Evolutionary conservation across 1,140 invertebrate species (phyloP).

Genomic region (Drosophila pruinosa): DNA sequence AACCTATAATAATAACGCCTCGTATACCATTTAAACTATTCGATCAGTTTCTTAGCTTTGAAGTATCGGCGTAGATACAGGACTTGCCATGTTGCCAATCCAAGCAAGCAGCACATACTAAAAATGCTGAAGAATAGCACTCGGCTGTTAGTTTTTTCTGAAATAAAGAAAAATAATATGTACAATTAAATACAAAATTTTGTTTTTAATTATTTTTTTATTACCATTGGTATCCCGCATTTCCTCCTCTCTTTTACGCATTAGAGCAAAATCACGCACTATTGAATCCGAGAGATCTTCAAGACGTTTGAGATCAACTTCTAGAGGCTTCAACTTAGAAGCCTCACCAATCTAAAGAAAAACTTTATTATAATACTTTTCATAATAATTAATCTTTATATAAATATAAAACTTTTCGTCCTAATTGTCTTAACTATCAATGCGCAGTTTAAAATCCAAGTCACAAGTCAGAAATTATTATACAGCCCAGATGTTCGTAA

Average conservation of each 20-base stretch:
- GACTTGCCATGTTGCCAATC: slow-evolving; percentile 98
- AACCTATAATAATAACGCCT: slow-evolving; percentile 20
- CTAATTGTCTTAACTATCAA: no score
- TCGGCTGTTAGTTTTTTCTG: slow-evolving; percentile 98
- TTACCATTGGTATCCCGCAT: slow-evolving; percentile 99
- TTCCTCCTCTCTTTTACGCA: slow-evolving; percentile 98
- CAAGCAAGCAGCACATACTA: slow-evolving; percentile 96
- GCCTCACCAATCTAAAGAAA: slow-evolving; percentile 97
- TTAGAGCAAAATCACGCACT: slow-evolving; percentile 98
- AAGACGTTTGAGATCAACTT: slow-evolving; percentile 96
- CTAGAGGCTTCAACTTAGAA: slow-evolving; percentile 98
- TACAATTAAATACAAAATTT: background rate
- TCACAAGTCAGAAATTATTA: no score
- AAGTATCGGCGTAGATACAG: slow-evolving; percentile 98
- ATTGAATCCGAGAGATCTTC: slow-evolving; percentile 99
- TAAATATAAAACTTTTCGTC: no score
- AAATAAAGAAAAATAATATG: slow-evolving; percentile 83
- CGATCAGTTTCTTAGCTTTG: slow-evolving; percentile 99
- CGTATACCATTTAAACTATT: slow-evolving; percentile 85
- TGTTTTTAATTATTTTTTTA: background rate
- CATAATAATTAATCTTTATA: no score
- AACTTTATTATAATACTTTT: no score
- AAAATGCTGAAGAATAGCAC: slow-evolving; percentile 99
- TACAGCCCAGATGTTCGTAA: no score
- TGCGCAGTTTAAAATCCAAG: no score